phyloP scores from a whole-genome alignment of 2,113 vertebrate genomes.

The Tauraco erythrolophus region DNA sequence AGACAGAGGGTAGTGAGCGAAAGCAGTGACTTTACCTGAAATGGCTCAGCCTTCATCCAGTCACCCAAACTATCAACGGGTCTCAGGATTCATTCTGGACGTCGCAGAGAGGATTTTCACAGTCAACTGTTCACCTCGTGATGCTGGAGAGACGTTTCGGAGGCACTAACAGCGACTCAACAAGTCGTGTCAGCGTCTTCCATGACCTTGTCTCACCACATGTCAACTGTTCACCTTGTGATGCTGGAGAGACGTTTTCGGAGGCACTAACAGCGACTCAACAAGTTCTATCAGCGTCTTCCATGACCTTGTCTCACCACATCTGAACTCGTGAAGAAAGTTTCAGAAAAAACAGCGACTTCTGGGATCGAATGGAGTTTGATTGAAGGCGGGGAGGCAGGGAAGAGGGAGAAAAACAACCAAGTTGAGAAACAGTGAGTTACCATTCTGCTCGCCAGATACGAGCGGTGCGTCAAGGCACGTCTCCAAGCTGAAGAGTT shows the following conservation, averaged over 20 bases:
- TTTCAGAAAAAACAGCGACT: background rate
- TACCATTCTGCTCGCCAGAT: background rate
- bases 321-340: background rate
- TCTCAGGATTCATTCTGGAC: background rate
- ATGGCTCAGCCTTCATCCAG: background rate
- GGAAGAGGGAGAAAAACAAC: background rate
- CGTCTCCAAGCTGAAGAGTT: background rate
- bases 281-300: background rate
- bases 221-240: too few species aligned
- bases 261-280: background rate
- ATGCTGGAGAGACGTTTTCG: rapidly evolving
- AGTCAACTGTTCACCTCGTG: background rate
- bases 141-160: background rate
- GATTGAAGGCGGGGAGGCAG: too few species aligned
- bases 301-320: background rate
- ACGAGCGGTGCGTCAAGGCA: background rate
- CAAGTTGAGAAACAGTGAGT: background rate
- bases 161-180: background rate
- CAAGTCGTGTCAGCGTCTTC: background rate
- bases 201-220: background rate
- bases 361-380: background rate
- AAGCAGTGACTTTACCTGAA: background rate
- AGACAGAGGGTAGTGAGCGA: background rate
- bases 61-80: rapidly evolving
- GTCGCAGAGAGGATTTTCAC: background rate